A percentile compares a stretch with the other conserved stretches of the same genome.
phyloP scores from a whole-genome alignment of 2,888 invertebrate species.

The Latheticus oryzae region DNA sequence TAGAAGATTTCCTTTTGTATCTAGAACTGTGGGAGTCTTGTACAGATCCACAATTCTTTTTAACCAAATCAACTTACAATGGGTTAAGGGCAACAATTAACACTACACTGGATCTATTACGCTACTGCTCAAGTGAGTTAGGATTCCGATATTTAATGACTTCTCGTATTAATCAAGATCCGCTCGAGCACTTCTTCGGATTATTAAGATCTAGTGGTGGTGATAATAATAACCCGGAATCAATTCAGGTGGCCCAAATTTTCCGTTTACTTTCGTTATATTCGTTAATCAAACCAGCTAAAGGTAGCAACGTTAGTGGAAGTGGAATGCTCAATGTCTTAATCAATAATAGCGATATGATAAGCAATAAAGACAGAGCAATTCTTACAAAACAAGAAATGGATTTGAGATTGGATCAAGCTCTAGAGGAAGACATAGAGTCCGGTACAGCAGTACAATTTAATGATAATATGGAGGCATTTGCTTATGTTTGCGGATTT shows the following conservation, averaged over 20 bases:
- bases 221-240: neutral
- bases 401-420: neutral
- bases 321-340: neutral
- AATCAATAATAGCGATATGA: neutral
- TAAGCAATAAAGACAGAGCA: no score
- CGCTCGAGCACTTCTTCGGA: neutral
- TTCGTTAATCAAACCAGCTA: neutral
- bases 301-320: neutral
- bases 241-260: neutral
- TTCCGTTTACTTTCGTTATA: neutral
- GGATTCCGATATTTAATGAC: neutral
- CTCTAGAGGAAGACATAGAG: neutral
- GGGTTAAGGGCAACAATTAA: neutral
- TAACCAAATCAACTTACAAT: neutral
- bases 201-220: neutral
- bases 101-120: neutral
- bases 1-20: neutral
- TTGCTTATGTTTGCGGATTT: conserved; percentile 1
- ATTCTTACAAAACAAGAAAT: conserved; percentile 1
- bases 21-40: neutral
- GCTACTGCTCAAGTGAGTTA: neutral
- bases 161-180: neutral
- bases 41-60: neutral
- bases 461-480: neutral
- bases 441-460: neutral